Conservation (phyloP, 1,140 invertebrate species). For the Dreissena polymorpha region DNA sequence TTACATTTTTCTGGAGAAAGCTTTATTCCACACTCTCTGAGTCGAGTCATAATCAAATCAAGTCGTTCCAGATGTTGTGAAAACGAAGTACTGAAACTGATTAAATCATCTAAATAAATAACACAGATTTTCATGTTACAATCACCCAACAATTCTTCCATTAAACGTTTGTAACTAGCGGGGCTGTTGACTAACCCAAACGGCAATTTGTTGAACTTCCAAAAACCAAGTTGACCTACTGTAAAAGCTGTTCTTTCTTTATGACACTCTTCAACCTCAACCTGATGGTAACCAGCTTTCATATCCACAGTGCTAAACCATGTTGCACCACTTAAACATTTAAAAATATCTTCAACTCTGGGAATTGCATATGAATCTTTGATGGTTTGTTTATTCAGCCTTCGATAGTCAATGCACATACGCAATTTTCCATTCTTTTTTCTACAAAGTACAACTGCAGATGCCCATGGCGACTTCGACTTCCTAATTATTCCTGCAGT, state of each 20-base stretch:
- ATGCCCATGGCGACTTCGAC: too few species aligned
- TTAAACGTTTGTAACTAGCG: constrained; percentile 62
- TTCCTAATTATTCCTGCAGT: too few species aligned
- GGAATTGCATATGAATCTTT: too few species aligned
- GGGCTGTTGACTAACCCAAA: constrained; percentile 57
- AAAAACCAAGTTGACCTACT: constrained; percentile 41
- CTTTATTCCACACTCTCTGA: background rate
- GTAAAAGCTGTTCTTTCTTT: constrained; percentile 51
- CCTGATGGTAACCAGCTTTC: too few species aligned
- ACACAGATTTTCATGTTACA: constrained; percentile 42
- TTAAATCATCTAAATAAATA: constrained; percentile 61
- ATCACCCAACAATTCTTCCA: constrained; percentile 65
- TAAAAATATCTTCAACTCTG: too few species aligned
- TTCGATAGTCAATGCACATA: too few species aligned
- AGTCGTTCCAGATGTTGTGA: constrained; percentile 23
- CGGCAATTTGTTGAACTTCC: constrained; percentile 36
- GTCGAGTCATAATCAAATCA: background rate
- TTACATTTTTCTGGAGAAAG: background rate
- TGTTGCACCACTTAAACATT: too few species aligned
- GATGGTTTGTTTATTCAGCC: too few species aligned
- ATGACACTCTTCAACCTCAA: constrained; percentile 34
- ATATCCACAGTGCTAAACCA: too few species aligned
- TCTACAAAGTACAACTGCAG: too few species aligned
- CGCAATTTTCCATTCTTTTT: too few species aligned
- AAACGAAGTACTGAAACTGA: constrained; percentile 29